Evolutionary conservation across 2,888 invertebrate species (phyloP), one percentile per base, ranked within the genome.

Genomic region (Polymixis flavicincta): DNA sequence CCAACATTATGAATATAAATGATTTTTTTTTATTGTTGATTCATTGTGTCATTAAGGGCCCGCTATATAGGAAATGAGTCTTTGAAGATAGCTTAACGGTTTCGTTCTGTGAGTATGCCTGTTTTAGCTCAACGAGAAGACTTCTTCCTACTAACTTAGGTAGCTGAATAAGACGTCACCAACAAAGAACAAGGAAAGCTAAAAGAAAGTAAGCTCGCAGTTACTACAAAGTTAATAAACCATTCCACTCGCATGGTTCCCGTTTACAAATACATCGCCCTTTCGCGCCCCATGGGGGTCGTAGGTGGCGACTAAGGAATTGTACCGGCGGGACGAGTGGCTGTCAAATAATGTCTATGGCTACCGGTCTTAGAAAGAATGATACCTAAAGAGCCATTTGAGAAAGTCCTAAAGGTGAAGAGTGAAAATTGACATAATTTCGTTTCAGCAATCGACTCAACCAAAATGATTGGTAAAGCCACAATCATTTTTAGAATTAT

Each of bases 301-400:
- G 67, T 84, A 85, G 68, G 68, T 60, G 76, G 85, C 2, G 37
- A 70, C 82, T 76, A 85, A 85, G 76, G 77, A 60, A 82, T 72
- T 42, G 83, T 37, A 60, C 71, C 61, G 13, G 54, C 63, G 82
- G 85, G 77, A 82, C 65, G 6, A 50, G 37, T 54, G 25, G 14
- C 52, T 59, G 66, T 71, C 85, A 81, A 64, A 84, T 80, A 80
- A 84, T n/a, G 57, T 67, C 32, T 55, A 28, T 37, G 37, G 37
- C 37, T 32, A 61, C 25, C n/a, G 63, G 72, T 55, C 55, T 57
- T 0, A 50, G 50, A 25, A 45, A 25, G 7, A 65, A 57, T 32
- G 2, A 80, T 45, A 57, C 45, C 50, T 63, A 52, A 8, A 80
- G 13, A 8, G 4, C 45, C 5, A 0, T 64, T 55, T 32, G 17